Percentiles rank a stretch among this genome's conserved stretches.
These are phyloP conservation scores for Pipistrellus nathusii DNA, from an alignment of 2,797 vertebrate genomes.

Conservation along the genomic window DNA sequence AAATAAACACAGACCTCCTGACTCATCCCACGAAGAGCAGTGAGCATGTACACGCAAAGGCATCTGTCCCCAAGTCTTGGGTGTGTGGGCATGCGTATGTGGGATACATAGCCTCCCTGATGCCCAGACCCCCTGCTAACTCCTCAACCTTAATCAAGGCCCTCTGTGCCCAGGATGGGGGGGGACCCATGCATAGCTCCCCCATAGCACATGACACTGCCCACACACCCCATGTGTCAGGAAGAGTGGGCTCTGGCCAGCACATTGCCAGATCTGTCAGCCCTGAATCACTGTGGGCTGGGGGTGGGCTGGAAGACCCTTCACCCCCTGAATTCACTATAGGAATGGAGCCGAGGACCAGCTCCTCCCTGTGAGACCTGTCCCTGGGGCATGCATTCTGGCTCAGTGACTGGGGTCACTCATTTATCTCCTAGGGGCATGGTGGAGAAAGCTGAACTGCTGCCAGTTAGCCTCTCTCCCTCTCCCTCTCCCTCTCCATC, in stretches of 20 bases:
- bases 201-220: conserved; percentile 70
- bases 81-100: neutral
- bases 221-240: conserved; percentile 72
- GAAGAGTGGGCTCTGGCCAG: conserved; percentile 74
- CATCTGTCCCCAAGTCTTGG: neutral
- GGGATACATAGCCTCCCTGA: neutral
- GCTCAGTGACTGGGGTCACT: neutral
- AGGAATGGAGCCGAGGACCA: neutral
- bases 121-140: neutral
- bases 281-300: conserved; percentile 70
- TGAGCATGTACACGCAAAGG: neutral
- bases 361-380: neutral
- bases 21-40: neutral
- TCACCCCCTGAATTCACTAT: neutral
- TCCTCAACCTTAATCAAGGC: conserved; percentile 52
- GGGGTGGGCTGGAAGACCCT: conserved; percentile 61
- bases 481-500: neutral
- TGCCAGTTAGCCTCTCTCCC: neutral
- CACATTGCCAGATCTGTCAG: conserved; percentile 77
- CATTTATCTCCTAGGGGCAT: neutral
- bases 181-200: conserved; percentile 55
- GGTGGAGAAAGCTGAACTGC: conserved; percentile 27
- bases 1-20: neutral
- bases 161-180: conserved; percentile 22
- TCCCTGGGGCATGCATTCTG: neutral